A percentile compares a stretch with the other conserved stretches of the same genome.
phyloP scores from a whole-genome alignment of 2,113 vertebrate genomes.

The Fregetta grallaria region DNA sequence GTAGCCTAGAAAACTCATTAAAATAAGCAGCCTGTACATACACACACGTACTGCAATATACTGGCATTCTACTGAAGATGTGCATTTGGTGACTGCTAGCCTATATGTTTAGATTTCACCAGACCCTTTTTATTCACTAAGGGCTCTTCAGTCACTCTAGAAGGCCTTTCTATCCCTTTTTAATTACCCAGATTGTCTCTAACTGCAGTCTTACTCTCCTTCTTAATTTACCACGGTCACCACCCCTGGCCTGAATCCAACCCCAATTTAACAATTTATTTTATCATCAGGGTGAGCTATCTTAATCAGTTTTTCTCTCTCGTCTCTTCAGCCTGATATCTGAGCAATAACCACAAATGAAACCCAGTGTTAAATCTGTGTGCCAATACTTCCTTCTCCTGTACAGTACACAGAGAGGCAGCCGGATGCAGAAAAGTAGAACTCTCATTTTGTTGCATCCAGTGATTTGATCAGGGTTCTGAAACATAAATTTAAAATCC shows the following conservation, averaged over 20 bases:
- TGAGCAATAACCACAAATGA: neutral
- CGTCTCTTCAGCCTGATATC: neutral
- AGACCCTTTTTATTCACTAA: neutral
- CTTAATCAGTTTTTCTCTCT: neutral
- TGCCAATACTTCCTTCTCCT: neutral
- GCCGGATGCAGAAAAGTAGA: neutral
- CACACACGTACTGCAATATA: neutral
- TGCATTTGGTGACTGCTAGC: neutral
- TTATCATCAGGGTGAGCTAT: neutral
- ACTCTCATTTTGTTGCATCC: neutral
- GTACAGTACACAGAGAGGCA: neutral
- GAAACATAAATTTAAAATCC: neutral
- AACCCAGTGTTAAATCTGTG: neutral
- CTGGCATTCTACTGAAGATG: neutral
- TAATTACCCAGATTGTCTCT: neutral
- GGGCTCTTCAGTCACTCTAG: neutral
- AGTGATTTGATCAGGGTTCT: neutral
- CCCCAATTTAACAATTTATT: neutral
- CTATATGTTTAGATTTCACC: neutral
- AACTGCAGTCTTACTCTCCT: neutral
- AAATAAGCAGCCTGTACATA: neutral
- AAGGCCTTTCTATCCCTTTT: neutral
- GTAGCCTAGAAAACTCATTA: neutral
- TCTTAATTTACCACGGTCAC: neutral
- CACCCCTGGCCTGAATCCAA: neutral